These are phyloP conservation scores for Grammatotria lemairii DNA, from an alignment of 2,113 vertebrate species.

Conservation along the genomic window DNA sequence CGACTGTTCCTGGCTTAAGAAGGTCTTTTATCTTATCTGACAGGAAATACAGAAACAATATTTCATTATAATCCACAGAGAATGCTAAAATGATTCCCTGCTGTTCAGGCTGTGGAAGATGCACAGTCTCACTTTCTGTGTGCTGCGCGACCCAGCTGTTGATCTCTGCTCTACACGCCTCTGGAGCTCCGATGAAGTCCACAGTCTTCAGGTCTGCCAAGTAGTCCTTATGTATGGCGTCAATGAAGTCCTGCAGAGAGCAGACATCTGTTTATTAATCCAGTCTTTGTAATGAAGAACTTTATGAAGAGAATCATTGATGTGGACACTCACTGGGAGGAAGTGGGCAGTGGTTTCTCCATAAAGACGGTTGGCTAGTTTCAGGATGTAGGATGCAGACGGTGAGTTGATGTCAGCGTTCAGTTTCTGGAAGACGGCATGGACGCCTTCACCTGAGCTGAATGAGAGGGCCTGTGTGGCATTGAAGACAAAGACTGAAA, in stretches of 20 bases:
- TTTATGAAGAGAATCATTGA: background rate
- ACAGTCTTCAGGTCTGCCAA: fast-evolving
- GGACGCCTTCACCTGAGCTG: conserved; percentile 60
- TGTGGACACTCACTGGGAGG: conserved; percentile 66
- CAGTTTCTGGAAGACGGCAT: conserved; percentile 76
- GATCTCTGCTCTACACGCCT: background rate
- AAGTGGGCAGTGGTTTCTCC: conserved; percentile 81
- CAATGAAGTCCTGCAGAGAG: no score
- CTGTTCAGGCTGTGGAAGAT: background rate
- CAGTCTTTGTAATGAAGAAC: background rate
- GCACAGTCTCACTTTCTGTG: background rate
- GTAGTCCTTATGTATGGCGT: fast-evolving
- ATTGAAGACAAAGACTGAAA: background rate
- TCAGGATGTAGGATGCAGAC: conserved; percentile 73
- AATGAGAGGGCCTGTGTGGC: conserved; percentile 63
- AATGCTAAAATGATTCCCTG: background rate
- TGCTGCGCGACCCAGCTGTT: background rate
- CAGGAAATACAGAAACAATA: no score
- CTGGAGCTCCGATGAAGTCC: background rate
- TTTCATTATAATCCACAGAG: no score
- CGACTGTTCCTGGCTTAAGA: no score
- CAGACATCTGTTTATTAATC: background rate
- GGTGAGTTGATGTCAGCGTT: conserved; percentile 75
- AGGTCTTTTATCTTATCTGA: no score
- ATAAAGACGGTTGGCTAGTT: conserved; percentile 82